Evolutionary conservation across 2,888 invertebrate species (phyloP).

Genomic region (Boloria selene): DNA sequence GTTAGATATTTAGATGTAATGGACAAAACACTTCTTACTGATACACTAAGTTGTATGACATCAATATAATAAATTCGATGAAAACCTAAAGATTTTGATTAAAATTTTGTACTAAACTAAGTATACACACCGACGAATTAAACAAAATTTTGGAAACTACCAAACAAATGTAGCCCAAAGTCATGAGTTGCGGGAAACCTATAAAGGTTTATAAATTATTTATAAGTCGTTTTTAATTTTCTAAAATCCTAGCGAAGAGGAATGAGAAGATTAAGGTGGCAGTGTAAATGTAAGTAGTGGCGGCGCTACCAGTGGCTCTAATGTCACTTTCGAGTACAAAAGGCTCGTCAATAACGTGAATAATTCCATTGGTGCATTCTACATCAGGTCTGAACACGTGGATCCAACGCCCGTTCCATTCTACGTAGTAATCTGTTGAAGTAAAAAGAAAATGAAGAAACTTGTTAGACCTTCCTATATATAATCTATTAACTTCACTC

Average conservation of each 20-base stretch:
- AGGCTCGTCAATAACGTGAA: conserved; percentile 95
- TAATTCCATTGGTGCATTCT: conserved; percentile 97
- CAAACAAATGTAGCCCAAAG: no score
- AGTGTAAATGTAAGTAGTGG: conserved; percentile 52
- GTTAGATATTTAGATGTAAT: conserved; percentile 31
- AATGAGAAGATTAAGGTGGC: conserved; percentile 55
- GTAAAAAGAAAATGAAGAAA: conserved; percentile 35
- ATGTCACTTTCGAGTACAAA: conserved; percentile 93
- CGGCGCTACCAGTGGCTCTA: conserved; percentile 83
- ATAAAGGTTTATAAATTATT: conserved; percentile 20
- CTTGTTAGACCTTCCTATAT: neutral
- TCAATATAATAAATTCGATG: conserved; percentile 30
- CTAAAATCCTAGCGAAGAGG: conserved; percentile 59
- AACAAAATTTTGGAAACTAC: conserved; percentile 1
- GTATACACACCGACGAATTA: conserved; percentile 12
- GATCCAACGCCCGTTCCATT: conserved; percentile 92
- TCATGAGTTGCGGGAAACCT: neutral
- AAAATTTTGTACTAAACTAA: conserved; percentile 9
- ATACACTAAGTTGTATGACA: conserved; percentile 8
- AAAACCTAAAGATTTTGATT: conserved; percentile 20
- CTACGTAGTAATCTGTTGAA: conserved; percentile 89
- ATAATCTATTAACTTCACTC: no score
- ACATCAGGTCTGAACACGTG: conserved; percentile 95
- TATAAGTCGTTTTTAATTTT: conserved; percentile 52
- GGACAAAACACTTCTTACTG: conserved; percentile 31